Evolutionary conservation across 2,797 vertebrate genomes (phyloP), one percentile per base, ranked within the genome.

Genomic region (Aphelocoma californica): DNA sequence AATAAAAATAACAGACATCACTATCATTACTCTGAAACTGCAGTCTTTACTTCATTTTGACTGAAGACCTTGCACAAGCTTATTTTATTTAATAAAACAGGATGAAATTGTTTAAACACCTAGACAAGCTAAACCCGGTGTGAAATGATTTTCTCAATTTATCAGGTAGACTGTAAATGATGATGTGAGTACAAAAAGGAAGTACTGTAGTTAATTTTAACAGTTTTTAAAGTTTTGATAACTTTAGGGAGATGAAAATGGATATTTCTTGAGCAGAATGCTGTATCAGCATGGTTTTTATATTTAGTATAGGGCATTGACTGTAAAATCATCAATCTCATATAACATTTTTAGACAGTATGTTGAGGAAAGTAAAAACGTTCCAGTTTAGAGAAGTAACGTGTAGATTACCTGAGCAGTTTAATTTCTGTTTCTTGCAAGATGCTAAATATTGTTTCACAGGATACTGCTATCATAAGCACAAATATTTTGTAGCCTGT

Each of bases 281-380:
- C 57, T 24, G 12, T 85, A 88, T 97, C 93, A 96, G 91, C 84
- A 88, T 25, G 31, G 2, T 88, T 96, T 95, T 93, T 70, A 74
- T 66, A 65, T 79, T 88, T 75, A 81, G 19, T 94, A 53, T 65
- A 95, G 69, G 47, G 31, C 36, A 81, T 67, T 94, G 88, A 94
- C 66, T 82, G 65, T 91, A 67, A 81, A 95, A 85, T 81, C 91
- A 94, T 88, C 73, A 79, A 67, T 90, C 61, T 93, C 66, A 79
- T 26, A 61, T 26, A 81, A 31, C 51, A 88, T 85, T 96, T 96
- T 95, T 83, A 87, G 91, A 70, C 21, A 21, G 61, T 94, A 92
- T 72, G 18, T 71, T 95, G 73, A 93, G 96, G 94, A 95, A 96
- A 97, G 96, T 95, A 94, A 97, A 97, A 96, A 17, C 13, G 45